Base-by-base conservation (phyloP, 2,797 vertebrate species). In the Myotis pilosus region DNA sequence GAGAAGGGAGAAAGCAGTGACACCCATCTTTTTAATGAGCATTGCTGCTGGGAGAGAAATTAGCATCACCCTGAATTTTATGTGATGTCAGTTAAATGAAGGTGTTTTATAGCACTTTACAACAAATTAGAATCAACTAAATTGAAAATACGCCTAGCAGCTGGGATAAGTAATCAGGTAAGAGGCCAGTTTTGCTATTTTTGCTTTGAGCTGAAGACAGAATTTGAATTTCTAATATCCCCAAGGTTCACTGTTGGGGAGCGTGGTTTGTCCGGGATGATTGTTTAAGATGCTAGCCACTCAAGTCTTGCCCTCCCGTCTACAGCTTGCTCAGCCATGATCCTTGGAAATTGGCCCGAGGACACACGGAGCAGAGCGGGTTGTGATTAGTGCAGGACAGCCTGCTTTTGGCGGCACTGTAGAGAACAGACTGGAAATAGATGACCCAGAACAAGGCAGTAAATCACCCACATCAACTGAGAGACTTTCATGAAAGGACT, bases 61-160 rank as follows among this genome's bases (percentile, higher is more conserved):
- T 97, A 97, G 76, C 95, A 97, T 97, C 95, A 93, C 92, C 86
- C 89, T 96, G 90, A 95, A 86, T 96, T 97, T 95, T 97, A 92
- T 82, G 90, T 96, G 96, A 96, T 97, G 96, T 97, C 95, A 97
- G 95, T 96, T 97, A 96, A 97, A 94, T 97, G 93, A 94, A 97
- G 96, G 94, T 97, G 84, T 97, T 97, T 97, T 96, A 95, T 97
- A 96, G 91, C 90, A 96, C 97, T 97, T 97, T 97, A 97, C 84
- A 94, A 94, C 90, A 97, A 97, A 97, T 97, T 96, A 97, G 96
- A 97, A 97, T 97, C 97, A 97, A 93, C 83, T 86, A 96, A 96
- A 96, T 97, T 97, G 96, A 96, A 97, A 96, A 96, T 97, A 96
- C 96, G 95, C 89, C 74, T 88, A 92, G 95, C 96, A 97, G 92